Base-by-base conservation (phyloP, 2,797 vertebrate genomes). In the Aphelocoma californica region DNA sequence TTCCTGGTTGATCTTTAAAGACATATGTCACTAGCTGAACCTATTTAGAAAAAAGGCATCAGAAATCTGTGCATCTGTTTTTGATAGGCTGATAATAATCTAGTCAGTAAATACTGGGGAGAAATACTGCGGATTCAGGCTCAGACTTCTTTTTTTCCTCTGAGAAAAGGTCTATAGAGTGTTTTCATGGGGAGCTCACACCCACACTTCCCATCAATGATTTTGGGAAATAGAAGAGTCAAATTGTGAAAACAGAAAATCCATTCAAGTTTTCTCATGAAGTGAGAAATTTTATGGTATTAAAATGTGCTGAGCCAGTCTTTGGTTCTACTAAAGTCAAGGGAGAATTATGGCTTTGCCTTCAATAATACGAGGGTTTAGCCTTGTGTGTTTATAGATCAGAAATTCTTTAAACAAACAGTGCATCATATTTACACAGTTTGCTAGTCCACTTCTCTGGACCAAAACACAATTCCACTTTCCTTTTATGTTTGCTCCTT, bases 321-420 rank as follows among this genome's bases (percentile, higher is more conserved):
- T 53, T 85, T 38, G 34, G 19, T 85, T 74, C n/a, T 58, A 5
- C 28, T 80, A 34, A 84, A 93, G 14, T 70, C 34, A 81, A 58
- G 23, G 3, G 13, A 81, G 73, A 91, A 25, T 60, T 91, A 45
- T 54, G 31, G 32, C 20, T 36, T 64, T 50, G 73, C 40, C 29
- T 93, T 88, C 73, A 88, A 23, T 3, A 45, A 28, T 45, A 75
- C 17, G 31, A 88, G 70, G 45, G 57, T 70, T 93, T 90, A 85
- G 58, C 19, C 26, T 69, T 14, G 8, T 69, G 28, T 86, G 54
- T 82, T 94, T 89, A 80, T 23, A 62, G 77, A 91, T 74, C 40
- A 51, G 57, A 88, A 93, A 91, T 89, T 81, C 88, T 77, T 70
- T 92, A 94, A 92, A 80, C n/a, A 91, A 95, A 90, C n/a, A 80